phyloP scores from a whole-genome alignment of 2,113 vertebrate genomes.

The Pholis gunnellus region DNA sequence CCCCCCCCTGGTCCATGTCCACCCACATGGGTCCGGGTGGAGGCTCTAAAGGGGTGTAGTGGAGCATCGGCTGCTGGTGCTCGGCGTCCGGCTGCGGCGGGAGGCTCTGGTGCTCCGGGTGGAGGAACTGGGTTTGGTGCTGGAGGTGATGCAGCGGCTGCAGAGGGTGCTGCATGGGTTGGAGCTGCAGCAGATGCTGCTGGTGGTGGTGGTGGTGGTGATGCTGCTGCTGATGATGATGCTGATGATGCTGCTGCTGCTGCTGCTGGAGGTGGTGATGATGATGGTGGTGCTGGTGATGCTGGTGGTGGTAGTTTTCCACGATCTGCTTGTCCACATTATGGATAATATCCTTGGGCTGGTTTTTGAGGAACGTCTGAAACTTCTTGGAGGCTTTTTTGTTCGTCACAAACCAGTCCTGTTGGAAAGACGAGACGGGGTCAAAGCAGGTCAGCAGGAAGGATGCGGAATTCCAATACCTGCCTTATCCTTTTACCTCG shows the following conservation, averaged over 20 bases:
- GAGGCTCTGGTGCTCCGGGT: slow-evolving; percentile 52
- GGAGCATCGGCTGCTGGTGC: slow-evolving; percentile 70
- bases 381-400: slow-evolving; percentile 90
- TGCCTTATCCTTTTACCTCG: too few relatives aligned
- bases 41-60: slow-evolving; percentile 73
- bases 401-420: slow-evolving; percentile 95
- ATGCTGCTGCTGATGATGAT: not conserved
- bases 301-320: slow-evolving; percentile 73
- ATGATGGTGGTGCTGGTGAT: slow-evolving; percentile 43
- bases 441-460: not conserved
- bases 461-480: too few relatives aligned
- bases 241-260: slow-evolving; percentile 28
- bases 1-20: slow-evolving; percentile 46
- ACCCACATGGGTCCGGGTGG: slow-evolving; percentile 59
- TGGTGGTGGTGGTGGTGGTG: slow-evolving; percentile 3
- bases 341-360: slow-evolving; percentile 77
- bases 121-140: slow-evolving; percentile 65
- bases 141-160: slow-evolving; percentile 71
- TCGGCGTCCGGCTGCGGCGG: slow-evolving; percentile 46
- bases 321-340: slow-evolving; percentile 52
- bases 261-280: slow-evolving; percentile 13
- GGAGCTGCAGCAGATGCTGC: slow-evolving; percentile 35
- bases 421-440: not conserved
- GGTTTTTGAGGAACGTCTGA: slow-evolving; percentile 89
- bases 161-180: slow-evolving; percentile 64